Percentiles rank a stretch among this genome's conserved stretches.
Evolutionary conservation across 2,797 vertebrate genomes (phyloP).

Genomic region (Pseudochirops cupreus): DNA sequence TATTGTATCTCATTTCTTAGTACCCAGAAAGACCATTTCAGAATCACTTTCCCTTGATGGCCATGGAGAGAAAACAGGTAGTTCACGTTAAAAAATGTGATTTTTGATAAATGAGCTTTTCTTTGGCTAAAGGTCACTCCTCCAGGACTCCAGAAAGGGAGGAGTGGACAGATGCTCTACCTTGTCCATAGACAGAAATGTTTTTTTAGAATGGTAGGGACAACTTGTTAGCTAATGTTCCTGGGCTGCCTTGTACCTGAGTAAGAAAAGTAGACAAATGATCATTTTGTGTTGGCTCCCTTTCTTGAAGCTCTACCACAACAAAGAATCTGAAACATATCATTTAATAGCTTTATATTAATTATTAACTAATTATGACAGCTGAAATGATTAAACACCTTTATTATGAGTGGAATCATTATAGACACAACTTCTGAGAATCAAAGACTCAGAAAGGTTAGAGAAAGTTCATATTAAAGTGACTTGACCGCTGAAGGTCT

Average conservation of each 20-base stretch:
- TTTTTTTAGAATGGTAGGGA: background rate
- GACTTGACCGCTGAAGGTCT: background rate
- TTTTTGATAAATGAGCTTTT: constrained; percentile 40
- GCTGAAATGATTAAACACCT: constrained; percentile 36
- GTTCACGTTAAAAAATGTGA: background rate
- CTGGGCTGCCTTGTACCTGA: background rate
- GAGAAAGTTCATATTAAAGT: background rate
- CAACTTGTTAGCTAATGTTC: background rate
- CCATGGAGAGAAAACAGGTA: constrained; percentile 46
- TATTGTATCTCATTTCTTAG: constrained; percentile 71
- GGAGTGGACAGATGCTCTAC: background rate
- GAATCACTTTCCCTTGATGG: constrained; percentile 40
- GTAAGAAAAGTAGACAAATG: constrained; percentile 39
- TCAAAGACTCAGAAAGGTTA: background rate
- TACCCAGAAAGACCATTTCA: constrained; percentile 50
- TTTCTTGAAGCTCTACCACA: constrained; percentile 26
- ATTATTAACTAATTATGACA: constrained; percentile 43
- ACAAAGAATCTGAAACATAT: constrained; percentile 16
- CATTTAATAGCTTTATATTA: constrained; percentile 15
- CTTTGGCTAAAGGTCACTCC: constrained; percentile 21
- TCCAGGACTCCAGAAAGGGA: constrained; percentile 24
- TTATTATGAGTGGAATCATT: constrained; percentile 26
- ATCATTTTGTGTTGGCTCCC: constrained; percentile 1
- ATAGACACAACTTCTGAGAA: background rate
- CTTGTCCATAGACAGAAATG: background rate